Conservation (phyloP, 2,797 vertebrate genomes). For the Tolypeutes matacus region DNA sequence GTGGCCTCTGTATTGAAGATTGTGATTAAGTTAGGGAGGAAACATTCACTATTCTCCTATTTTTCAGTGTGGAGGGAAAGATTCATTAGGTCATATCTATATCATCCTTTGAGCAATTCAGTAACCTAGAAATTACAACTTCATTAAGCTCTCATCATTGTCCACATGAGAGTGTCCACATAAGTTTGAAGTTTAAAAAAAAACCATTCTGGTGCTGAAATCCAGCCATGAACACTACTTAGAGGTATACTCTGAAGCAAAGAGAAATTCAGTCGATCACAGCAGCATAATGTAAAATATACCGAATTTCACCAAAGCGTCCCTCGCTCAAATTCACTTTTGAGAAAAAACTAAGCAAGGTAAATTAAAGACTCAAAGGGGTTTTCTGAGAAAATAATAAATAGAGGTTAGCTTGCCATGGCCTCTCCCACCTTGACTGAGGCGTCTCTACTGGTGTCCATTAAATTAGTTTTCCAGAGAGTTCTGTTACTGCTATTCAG, state of each 20-base stretch:
- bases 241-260: neutral
- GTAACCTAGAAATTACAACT: slow-evolving; percentile 34
- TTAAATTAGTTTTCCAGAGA: slow-evolving; percentile 57
- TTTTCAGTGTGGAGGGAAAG: slow-evolving; percentile 41
- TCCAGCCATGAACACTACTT: neutral
- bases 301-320: slow-evolving; percentile 32
- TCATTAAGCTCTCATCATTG: slow-evolving; percentile 25
- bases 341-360: slow-evolving; percentile 55
- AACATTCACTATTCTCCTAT: neutral
- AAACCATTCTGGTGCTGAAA: neutral
- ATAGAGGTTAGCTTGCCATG: slow-evolving; percentile 31
- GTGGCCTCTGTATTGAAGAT: neutral
- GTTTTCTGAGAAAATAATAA: slow-evolving; percentile 63
- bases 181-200: slow-evolving; percentile 30
- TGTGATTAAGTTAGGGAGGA: slow-evolving; percentile 52
- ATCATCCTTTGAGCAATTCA: slow-evolving; percentile 44
- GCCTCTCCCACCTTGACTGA: neutral
- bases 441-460: neutral
- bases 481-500: neutral
- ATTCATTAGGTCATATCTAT: slow-evolving; percentile 17
- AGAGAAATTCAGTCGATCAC: neutral
- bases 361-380: slow-evolving; percentile 59
- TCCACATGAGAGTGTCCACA: slow-evolving; percentile 4
- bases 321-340: slow-evolving; percentile 57
- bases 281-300: slow-evolving; percentile 19